Evolutionary conservation across 2,113 vertebrate species (phyloP), one percentile per base, ranked within the genome.

Genomic region (Ardeotis arabs): DNA sequence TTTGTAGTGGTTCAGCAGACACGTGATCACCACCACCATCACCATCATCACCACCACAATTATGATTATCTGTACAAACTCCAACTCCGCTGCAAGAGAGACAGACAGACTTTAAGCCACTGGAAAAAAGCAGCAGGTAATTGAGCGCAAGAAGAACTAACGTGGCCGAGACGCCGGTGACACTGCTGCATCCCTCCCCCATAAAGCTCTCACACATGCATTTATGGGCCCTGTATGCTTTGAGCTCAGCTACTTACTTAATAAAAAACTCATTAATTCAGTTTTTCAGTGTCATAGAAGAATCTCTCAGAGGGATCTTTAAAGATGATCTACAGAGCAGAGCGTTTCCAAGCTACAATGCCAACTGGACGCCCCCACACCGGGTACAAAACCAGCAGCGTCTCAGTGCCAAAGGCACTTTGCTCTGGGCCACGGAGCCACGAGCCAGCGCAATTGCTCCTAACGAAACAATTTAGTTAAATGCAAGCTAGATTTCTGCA

Each of bases 1-100:
- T 89, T 99, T 99, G 98, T 99, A 99, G 98, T 99, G 99, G 98
- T 99, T 99, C 78, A 99, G 98, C 98, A 99, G 98, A 53, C 99
- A 99, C 3, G 99, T 99, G 98, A 99, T 99, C 96, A 99, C 99
- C 87, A 99, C 99, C 96, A 99, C 99, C 99, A 99, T 99, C 92
- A 99, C 99, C 99, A 99, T 99, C 99, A 99, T 99, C 92, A 99
- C 99, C 98, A 99, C 98, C 93, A 99, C 99, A 80, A 99, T 99
- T 97, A 99, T 98, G 97, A 99, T 98, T 97, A 99, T 99, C 99
- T 99, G 99, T 91, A 99, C 99, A 73, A 99, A 99, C 98, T 99
- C 99, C 99, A 99, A 97, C 97, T 99, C 99, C 97, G 99, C 99
- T 99, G 93, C 87, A 97, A 92, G 79, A 96, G 62, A 97, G 72